A percentile compares a stretch with the other conserved stretches of the same genome.
Conservation (phyloP, 2,888 invertebrate genomes). For the Dryadula phaetusa region DNA sequence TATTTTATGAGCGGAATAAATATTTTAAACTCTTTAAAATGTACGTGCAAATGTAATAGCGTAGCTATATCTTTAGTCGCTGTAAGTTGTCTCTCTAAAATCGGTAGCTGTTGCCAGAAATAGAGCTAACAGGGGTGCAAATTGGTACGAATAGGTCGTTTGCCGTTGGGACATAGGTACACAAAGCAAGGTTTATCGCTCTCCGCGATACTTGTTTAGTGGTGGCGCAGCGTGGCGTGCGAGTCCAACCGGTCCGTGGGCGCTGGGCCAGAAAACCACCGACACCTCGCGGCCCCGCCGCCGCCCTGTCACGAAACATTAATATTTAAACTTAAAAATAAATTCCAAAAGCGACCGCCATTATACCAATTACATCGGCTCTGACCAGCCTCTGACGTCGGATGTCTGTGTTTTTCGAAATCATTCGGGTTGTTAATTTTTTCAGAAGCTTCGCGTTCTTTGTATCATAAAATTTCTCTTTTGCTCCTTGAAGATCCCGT, state of each 20-base stretch:
- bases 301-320: constrained; percentile 81
- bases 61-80: constrained; percentile 26
- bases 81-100: constrained; percentile 34
- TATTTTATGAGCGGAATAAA: not conserved
- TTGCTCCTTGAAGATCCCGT: constrained; percentile 61
- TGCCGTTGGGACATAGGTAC: constrained; percentile 71
- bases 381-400: constrained; percentile 52
- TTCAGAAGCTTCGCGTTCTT: constrained; percentile 49
- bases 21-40: not conserved
- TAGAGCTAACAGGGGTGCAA: constrained; percentile 60
- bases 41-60: constrained; percentile 19
- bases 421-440: constrained; percentile 42
- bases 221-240: constrained; percentile 74
- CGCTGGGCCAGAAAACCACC: constrained; percentile 82
- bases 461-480: constrained; percentile 61
- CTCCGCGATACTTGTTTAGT: constrained; percentile 72
- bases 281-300: constrained; percentile 73
- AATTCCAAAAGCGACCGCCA: constrained; percentile 66
- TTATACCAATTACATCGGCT: constrained; percentile 67
- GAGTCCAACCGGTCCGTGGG: constrained; percentile 77
- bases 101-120: constrained; percentile 51
- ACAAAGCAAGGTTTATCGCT: constrained; percentile 76
- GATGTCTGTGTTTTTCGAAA: constrained; percentile 38
- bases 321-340: constrained; percentile 76
- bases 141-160: constrained; percentile 77